Base-by-base conservation (phyloP, 1,140 invertebrate species). In the Pachyrhynchus sulphureomaculatus region DNA sequence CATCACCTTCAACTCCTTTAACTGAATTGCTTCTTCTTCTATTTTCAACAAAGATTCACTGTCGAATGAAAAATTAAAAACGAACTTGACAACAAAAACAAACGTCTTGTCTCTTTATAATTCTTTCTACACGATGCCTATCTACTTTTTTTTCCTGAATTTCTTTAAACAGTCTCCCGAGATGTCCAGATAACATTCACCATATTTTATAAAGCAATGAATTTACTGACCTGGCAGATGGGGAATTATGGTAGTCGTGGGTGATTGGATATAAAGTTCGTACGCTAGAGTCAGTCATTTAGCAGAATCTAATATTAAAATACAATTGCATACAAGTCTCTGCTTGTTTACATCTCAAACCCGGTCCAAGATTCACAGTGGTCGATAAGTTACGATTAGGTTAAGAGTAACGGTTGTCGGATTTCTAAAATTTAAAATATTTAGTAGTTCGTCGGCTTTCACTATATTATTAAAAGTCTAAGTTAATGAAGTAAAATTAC, bases 151-250 rank as follows among this genome's bases (percentile, higher is more conserved):
- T 60, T 60, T 47, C 41, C 59, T 54, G 47, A 51, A 61, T 61
- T 61, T 47, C 59, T 61, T 58, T 61, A 61, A 61, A 61, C 59
- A 42, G 51, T 21, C 49, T 37, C 59, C 49, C 29, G 39, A 53
- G 59, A 61, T 61, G 39, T 45, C 42, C 51, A 53, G 59, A 61
- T 61, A 61, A 54, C 39, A 54, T 61, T 61, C 51, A 61, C 34
- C 18, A 61, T n/a, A n/a, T 29, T 61, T 61, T 51, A 61, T 61
- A 61, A 54, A 54, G 44, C 59, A 32, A 61, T 39, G 59, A 61
- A 61, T 61, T 47, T 61, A 61, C 37, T 61, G 59, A 61, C 59
- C 59, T 54, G 59, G 44, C 59, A 61, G 59, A 61, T 61, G 59
- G 45, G 23, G 23, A 9, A 29, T 29, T 29, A 26, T 47, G 45